Evolutionary conservation across 2,888 invertebrate genomes (phyloP).

Genomic region (Diaprepes abbreviatus): DNA sequence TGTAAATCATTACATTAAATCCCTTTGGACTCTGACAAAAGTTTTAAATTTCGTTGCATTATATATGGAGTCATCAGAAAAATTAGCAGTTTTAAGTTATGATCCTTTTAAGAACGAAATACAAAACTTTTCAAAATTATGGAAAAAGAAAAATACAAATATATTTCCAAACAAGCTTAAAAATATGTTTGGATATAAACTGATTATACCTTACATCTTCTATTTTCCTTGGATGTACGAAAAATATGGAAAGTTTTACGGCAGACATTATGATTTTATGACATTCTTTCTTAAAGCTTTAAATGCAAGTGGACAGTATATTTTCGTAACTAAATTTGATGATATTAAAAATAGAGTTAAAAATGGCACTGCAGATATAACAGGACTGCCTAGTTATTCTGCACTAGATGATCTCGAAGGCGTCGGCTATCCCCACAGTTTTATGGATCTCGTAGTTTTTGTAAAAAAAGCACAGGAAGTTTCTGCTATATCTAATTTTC

Average conservation of each 20-base stretch:
- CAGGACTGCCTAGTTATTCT: neutral
- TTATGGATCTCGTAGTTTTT: conserved; percentile 18
- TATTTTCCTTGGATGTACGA: neutral
- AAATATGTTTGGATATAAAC: conserved; percentile 11
- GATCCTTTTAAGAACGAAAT: conserved; percentile 16
- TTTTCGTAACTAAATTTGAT: neutral
- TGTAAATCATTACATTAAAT: neutral
- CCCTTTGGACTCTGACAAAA: neutral
- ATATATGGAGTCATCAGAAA: neutral
- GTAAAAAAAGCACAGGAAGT: neutral
- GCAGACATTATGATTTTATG: conserved; percentile 20
- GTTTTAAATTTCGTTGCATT: neutral
- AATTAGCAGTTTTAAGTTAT: conserved; percentile 5
- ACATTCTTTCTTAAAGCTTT: conserved; percentile 6
- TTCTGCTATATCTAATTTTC: conserved; percentile 5
- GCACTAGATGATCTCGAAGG: neutral
- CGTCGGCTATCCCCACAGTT: conserved; percentile 24
- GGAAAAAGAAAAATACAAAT: neutral
- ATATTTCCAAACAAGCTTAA: conserved; percentile 26
- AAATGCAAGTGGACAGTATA: conserved; percentile 12
- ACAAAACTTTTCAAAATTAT: neutral
- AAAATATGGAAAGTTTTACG: conserved; percentile 1
- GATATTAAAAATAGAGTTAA: neutral
- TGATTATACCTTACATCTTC: conserved; percentile 7
- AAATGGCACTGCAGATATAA: conserved; percentile 14